Conservation (phyloP, 37 sponge, comb jelly and placozoan genomes). For the Chondrilla cf. caribensis region DNA sequence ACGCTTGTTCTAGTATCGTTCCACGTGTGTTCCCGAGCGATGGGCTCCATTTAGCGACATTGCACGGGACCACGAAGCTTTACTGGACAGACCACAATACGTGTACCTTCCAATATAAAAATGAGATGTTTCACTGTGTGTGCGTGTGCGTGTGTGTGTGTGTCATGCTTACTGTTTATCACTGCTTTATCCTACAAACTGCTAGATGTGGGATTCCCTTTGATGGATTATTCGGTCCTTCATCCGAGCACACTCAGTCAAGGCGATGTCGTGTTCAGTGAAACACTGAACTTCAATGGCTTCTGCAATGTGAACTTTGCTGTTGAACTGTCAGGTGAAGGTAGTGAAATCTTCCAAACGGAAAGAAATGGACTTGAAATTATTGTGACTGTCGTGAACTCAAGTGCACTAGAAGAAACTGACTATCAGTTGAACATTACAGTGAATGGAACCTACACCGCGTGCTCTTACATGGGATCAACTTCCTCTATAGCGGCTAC, state of each 20-base stretch:
- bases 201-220: neutral
- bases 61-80: too few relatives aligned
- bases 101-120: too few relatives aligned
- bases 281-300: neutral
- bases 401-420: neutral
- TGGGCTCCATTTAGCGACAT: too few relatives aligned
- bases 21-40: too few relatives aligned
- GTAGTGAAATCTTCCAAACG: neutral
- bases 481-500: neutral
- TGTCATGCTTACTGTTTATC: too few relatives aligned
- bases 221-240: neutral
- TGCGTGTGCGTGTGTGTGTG: too few relatives aligned
- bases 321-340: neutral
- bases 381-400: neutral
- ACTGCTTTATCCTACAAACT: too few relatives aligned
- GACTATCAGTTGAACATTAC: constrained; percentile 8
- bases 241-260: neutral
- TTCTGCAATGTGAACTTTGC: neutral
- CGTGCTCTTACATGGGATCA: neutral
- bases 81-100: too few relatives aligned
- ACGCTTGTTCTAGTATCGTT: too few relatives aligned
- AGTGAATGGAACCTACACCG: neutral
- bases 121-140: too few relatives aligned
- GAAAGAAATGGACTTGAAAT: neutral
- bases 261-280: neutral